Conservation (phyloP, 2,797 vertebrate genomes). For the Silurus lanzhouensis region DNA sequence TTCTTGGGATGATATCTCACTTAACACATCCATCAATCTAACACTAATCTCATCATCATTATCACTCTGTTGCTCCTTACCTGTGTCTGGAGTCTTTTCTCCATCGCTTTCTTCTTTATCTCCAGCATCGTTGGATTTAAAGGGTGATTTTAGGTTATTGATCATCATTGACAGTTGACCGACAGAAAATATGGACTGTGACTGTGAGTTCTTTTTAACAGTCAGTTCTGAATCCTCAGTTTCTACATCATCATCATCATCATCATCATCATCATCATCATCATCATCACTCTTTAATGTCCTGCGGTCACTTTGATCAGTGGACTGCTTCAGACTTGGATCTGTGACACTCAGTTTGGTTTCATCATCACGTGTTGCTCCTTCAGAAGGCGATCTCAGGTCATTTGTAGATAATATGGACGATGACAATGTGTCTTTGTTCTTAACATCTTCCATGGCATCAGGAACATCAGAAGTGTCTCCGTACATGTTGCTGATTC, state of each 20-base stretch:
- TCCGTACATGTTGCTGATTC: background rate
- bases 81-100: conserved; percentile 40
- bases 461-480: background rate
- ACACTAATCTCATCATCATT: conserved; percentile 10
- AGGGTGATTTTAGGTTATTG: background rate
- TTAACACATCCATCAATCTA: background rate
- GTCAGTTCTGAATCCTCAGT: no score
- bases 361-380: conserved; percentile 37
- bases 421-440: conserved; percentile 41
- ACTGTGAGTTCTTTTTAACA: no score
- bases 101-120: background rate
- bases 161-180: background rate
- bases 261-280: background rate
- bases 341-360: background rate
- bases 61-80: conserved; percentile 30
- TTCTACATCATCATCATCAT: no score
- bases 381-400: conserved; percentile 49
- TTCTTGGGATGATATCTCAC: no score
- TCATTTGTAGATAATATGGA: conserved; percentile 53
- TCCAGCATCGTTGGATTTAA: background rate
- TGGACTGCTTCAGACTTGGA: background rate
- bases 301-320: background rate
- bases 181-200: background rate
- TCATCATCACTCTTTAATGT: background rate
- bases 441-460: conserved; percentile 27